These are phyloP conservation scores for Drosophila nasuta DNA, from an alignment of 1,140 invertebrate species.

Conservation along the genomic window DNA sequence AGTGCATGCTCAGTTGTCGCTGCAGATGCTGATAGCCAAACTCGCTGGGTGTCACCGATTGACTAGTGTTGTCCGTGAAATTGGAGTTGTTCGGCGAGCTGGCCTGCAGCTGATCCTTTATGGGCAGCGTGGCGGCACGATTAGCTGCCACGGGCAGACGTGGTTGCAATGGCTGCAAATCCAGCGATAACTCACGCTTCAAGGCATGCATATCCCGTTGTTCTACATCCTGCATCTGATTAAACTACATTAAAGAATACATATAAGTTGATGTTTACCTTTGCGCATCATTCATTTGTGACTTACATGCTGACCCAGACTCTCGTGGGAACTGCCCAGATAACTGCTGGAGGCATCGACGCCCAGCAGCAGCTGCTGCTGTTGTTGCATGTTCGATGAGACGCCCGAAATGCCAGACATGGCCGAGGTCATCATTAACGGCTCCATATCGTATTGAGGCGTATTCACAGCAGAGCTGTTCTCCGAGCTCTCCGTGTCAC, in stretches of 20 bases:
- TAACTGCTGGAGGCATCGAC: constrained; percentile 67
- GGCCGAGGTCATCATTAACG: constrained; percentile 71
- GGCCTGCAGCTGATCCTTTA: constrained; percentile 64
- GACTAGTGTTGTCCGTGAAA: constrained; percentile 84
- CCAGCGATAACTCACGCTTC: constrained; percentile 79
- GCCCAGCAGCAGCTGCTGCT: constrained; percentile 70
- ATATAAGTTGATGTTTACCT: neutral
- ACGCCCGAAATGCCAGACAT: constrained; percentile 77
- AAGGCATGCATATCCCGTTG: constrained; percentile 80
- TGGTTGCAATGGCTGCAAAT: constrained; percentile 65
- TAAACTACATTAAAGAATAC: constrained; percentile 51
- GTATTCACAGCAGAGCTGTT: constrained; percentile 82
- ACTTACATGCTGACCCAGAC: constrained; percentile 74
- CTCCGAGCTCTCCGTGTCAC: constrained; percentile 79
- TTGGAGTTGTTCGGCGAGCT: constrained; percentile 84
- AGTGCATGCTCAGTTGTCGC: constrained; percentile 80
- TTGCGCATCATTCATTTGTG: too few relatives aligned
- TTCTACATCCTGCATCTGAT: constrained; percentile 59
- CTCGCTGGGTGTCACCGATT: constrained; percentile 84
- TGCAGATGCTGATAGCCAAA: constrained; percentile 84
- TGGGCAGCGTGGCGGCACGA: constrained; percentile 60
- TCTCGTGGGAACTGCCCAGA: constrained; percentile 75
- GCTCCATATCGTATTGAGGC: constrained; percentile 82
- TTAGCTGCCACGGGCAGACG: constrained; percentile 56
- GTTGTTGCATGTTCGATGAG: constrained; percentile 75